Base-by-base conservation (phyloP, 1,140 invertebrate species). In the Ganaspis sp. region DNA sequence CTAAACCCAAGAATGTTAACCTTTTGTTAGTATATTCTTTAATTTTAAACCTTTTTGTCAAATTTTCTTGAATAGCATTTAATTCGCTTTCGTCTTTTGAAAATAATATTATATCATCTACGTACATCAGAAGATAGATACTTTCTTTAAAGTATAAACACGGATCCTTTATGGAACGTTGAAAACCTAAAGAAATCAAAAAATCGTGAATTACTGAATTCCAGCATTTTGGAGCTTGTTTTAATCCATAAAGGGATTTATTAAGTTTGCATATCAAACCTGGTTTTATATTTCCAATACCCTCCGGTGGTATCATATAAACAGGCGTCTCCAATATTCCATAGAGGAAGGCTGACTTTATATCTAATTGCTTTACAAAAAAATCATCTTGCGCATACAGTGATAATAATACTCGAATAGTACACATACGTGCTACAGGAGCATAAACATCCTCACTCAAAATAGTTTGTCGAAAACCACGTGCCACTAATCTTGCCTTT, bases 1-100 rank as follows among this genome's bases (percentile, higher is more conserved):
- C 80, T 0, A 81, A 58, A 15, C 11, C 42, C n/a, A 45, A 45
- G 45, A 79, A 81, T 5, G 42, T 45, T n/a, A 3, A 73, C 0
- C n/a, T 58, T 1, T 34, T 23, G 6, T 79, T 75, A 12, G 53
- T 40, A 0, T 54, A 0, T 11, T 49, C 73, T 1, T 76, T 81
- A 0, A 76, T 64, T 9, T 76, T 75, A 40, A 42, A 11, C 69
- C 75, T 71, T 21, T 12, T 26, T 38, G 73, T 37, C 15, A 69
- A 37, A 37, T 29, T 69, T 69, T 2, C 15, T 34, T 69, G 37
- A 26, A 69, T 9, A 8, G 5, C 6, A 26, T 26, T n/a, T 69
- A 34, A 12, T 8, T 26, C 69, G 11, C 4, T 8, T 37, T 34
- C 37, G 2, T 69, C 29, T 9, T 69, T 69, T 69, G 23, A 26